phyloP scores from a whole-genome alignment of 2,113 vertebrate genomes.

The Salminus brasiliensis region DNA sequence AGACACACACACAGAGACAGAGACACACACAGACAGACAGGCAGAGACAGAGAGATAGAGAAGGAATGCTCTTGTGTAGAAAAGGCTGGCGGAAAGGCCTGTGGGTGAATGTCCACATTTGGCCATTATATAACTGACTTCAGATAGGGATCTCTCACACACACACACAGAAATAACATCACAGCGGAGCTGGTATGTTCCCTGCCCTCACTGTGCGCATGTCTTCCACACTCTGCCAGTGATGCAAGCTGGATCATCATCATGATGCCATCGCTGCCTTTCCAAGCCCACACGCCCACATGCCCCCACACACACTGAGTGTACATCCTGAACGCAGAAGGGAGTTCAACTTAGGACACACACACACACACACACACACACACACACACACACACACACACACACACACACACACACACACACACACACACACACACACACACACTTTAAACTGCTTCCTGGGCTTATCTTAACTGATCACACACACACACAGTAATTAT shows the following conservation, averaged over 20 bases:
- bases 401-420: too few species aligned
- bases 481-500: too few species aligned
- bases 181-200: slow-evolving; percentile 50
- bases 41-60: neutral
- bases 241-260: slow-evolving; percentile 54
- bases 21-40: neutral
- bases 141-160: slow-evolving; percentile 59
- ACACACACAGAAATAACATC: slow-evolving; percentile 50
- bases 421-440: slow-evolving; percentile 27
- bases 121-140: slow-evolving; percentile 66
- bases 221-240: slow-evolving; percentile 43
- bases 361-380: neutral
- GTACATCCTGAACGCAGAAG: slow-evolving; percentile 43
- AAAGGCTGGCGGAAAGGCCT: neutral
- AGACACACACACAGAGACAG: neutral
- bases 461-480: neutral
- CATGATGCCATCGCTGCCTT: slow-evolving; percentile 35
- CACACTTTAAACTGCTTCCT: neutral
- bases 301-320: slow-evolving; percentile 21
- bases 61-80: neutral
- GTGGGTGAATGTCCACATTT: slow-evolving; percentile 49
- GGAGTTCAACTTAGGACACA: slow-evolving; percentile 36
- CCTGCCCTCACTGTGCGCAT: slow-evolving; percentile 39
- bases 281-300: slow-evolving; percentile 37
- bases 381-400: too few species aligned